Evolutionary conservation across 2,797 vertebrate genomes (phyloP).

Genomic region (Sebastes ruberrimus): DNA sequence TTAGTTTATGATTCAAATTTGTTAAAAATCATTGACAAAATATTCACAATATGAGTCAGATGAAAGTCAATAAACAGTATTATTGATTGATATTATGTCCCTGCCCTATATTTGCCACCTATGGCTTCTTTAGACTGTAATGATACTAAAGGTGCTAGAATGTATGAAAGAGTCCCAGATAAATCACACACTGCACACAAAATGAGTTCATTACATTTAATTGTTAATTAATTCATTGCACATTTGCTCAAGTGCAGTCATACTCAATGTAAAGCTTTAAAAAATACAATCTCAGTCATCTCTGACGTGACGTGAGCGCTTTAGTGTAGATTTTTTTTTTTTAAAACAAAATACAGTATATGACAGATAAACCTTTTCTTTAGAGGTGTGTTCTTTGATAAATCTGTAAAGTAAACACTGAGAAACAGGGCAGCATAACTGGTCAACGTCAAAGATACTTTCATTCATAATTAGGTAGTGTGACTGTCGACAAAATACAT

Average conservation of each 20-base stretch:
- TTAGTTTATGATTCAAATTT: background rate
- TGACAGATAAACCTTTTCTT: slow-evolving; percentile 65
- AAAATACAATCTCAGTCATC: slow-evolving; percentile 85
- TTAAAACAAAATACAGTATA: slow-evolving; percentile 72
- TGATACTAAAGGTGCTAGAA: background rate
- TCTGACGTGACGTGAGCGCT: slow-evolving; percentile 72
- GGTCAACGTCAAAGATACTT: slow-evolving; percentile 73
- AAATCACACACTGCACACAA: slow-evolving; percentile 34
- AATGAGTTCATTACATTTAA: slow-evolving; percentile 80
- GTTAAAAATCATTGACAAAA: background rate
- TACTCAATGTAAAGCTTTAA: slow-evolving; percentile 83
- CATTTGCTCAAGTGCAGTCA: slow-evolving; percentile 74
- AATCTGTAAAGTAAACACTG: slow-evolving; percentile 74
- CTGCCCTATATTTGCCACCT: background rate
- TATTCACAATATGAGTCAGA: background rate
- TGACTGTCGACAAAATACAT: slow-evolving; percentile 69
- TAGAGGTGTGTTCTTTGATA: slow-evolving; percentile 47
- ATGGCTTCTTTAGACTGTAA: background rate
- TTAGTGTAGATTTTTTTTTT: slow-evolving; percentile 40
- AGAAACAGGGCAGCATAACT: slow-evolving; percentile 78
- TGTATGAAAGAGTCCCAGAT: background rate
- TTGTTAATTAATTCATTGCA: slow-evolving; percentile 77
- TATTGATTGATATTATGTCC: background rate
- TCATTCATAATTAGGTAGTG: slow-evolving; percentile 80
- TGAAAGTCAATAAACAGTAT: fast-evolving